Base-by-base conservation (phyloP, 2,797 vertebrate species). In the Centroberyx gerrardi region DNA sequence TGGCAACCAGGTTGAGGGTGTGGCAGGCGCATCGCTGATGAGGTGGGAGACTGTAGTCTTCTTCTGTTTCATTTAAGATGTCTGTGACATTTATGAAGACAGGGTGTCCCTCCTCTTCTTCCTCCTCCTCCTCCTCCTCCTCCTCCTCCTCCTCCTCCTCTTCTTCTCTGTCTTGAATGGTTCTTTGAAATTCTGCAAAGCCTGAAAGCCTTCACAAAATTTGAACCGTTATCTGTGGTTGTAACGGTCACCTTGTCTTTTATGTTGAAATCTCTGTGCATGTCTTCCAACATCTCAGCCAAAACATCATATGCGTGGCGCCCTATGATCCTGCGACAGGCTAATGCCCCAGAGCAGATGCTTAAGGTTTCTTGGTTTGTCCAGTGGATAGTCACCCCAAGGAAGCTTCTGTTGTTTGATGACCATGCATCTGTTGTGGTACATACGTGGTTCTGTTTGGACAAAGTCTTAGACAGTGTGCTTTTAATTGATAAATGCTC, bases 261-360 rank as follows among this genome's bases (percentile, higher is more conserved):
- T 59, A 70, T 74, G 60, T 58, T 74, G 53, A 74, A 79, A 44
- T 70, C 60, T 56, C 66, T 29, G 69, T 78, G 68, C 10, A 74
- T 22, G 5, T 78, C 42, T 74, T 74, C 67, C 46, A 76, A 28
- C 61, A 71, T 72, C 67, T 66, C 61, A 53, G 60, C 60, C 9
- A 75, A 64, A 80, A 80, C 53, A 70, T 74, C 66, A 66, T 71
- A n/a, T n/a, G n/a, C n/a, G n/a, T n/a, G n/a, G n/a, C n/a, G n/a
- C n/a, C n/a, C n/a, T n/a, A n/a, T n/a, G n/a, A n/a, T n/a, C n/a
- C n/a, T n/a, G n/a, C n/a, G n/a, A n/a, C n/a, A n/a, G n/a, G n/a
- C n/a, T n/a, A n/a, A n/a, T n/a, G n/a, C n/a, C n/a, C n/a, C n/a
- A n/a, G n/a, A n/a, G n/a, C n/a, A n/a, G n/a, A n/a, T n/a, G n/a